Evolutionary conservation across 2,888 invertebrate species (phyloP), one percentile per base, ranked within the genome.

Genomic region (Thecophora atra): DNA sequence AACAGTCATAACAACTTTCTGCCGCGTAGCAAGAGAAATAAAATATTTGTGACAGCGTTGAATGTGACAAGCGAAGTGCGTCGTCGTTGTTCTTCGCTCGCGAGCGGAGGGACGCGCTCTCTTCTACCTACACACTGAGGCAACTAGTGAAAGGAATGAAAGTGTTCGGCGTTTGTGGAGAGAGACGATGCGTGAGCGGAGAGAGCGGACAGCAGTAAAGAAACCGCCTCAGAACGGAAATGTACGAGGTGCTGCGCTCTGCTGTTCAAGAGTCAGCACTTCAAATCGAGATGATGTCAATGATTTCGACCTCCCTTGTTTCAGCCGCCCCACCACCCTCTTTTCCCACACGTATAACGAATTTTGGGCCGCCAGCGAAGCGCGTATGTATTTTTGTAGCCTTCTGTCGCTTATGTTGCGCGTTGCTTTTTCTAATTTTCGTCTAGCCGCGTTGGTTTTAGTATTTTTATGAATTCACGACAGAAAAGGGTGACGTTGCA

Each of bases 31-130:
- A 21, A 42, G 44, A 21, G 21, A 44, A 64, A 24, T 42, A 64
- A 47, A 7, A 44, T 24, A 44, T 44, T 64, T 44, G 19, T 64
- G 47, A 64, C 44, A 64, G 63, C 21, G 44, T 42, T 44, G 13
- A 19, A 44, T 44, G 11, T 64, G 64, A 64, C 64, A 64, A 44
- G 66, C 54, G 28, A 52, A 26, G 60, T 58, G 58, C 68, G 30
- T 54, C 21, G 68, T 24, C 13, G 58, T 28, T 28, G 58, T 11
- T 54, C 21, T 19, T 54, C 17, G 67, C 30, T 30, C 13, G 21
- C n/a, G 21, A 52, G 26, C 28, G 52, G 17, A 47, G 54, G 19
- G n/a, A 11, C 19, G 54, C 3, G 19, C 8, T 54, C 51, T 4
- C 21, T 11, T 21, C 54, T 54, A 3, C n/a, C 54, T 19, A 19